These are phyloP conservation scores for Egretta garzetta DNA, from an alignment of 2,113 vertebrate species.

Conservation along the genomic window DNA sequence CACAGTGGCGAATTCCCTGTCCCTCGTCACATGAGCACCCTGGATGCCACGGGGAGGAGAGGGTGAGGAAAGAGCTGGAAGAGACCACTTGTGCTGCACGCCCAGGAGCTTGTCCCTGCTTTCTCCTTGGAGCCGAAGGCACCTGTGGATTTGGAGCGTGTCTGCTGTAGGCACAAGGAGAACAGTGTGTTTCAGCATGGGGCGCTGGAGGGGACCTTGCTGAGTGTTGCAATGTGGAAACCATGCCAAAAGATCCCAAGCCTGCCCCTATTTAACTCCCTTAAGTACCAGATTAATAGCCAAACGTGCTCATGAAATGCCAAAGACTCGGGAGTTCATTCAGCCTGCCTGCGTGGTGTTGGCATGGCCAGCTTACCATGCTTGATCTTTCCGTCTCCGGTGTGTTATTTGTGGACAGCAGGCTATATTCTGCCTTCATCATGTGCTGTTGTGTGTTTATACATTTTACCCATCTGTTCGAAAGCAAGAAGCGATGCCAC, in stretches of 20 bases:
- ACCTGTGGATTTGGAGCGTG: neutral
- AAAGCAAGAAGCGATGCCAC: neutral
- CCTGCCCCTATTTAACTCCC: neutral
- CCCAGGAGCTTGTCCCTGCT: neutral
- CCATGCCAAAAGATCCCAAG: neutral
- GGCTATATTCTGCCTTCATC: neutral
- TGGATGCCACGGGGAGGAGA: neutral
- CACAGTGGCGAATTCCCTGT: neutral
- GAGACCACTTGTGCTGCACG: neutral
- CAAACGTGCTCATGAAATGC: neutral
- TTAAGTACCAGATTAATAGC: neutral
- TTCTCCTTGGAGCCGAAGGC: neutral
- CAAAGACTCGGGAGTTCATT: neutral
- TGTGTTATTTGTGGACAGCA: neutral
- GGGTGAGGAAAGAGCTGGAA: neutral
- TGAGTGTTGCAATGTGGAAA: neutral
- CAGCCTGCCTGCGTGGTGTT: neutral
- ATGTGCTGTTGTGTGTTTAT: neutral
- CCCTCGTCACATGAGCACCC: neutral
- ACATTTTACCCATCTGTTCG: neutral
- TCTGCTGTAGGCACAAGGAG: neutral
- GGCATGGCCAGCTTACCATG: neutral
- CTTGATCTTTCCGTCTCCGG: neutral
- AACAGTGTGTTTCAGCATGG: neutral
- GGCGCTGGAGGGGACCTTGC: neutral